These are phyloP conservation scores for Phrynocephalus guinanensis DNA, from an alignment of 2,797 vertebrate species.

Conservation along the genomic window DNA sequence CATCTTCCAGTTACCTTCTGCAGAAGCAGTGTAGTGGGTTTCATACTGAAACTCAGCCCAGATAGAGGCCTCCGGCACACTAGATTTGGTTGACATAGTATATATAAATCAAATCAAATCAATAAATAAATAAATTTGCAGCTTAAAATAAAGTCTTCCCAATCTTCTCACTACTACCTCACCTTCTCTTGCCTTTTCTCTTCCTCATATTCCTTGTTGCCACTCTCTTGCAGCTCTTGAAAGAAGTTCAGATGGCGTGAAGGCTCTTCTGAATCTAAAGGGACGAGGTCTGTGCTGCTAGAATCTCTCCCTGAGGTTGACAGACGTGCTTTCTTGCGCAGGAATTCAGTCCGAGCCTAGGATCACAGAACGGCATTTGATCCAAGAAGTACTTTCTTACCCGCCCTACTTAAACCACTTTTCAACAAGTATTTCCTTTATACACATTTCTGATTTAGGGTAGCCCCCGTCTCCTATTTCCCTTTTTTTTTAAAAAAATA, in stretches of 20 bases:
- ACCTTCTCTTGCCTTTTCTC: conserved; percentile 90
- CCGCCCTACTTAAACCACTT: background rate
- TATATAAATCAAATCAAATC: no score
- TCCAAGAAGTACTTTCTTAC: background rate
- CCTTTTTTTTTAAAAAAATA: background rate
- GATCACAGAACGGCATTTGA: background rate
- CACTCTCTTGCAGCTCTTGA: conserved; percentile 79
- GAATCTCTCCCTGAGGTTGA: conserved; percentile 40
- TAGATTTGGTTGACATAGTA: no score
- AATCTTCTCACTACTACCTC: background rate
- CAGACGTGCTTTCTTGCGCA: conserved; percentile 82
- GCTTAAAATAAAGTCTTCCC: background rate
- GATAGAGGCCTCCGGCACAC: background rate
- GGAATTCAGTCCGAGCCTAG: conserved; percentile 87
- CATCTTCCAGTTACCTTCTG: background rate
- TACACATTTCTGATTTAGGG: background rate
- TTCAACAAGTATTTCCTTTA: background rate
- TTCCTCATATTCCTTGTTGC: conserved; percentile 88
- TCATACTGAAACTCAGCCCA: background rate
- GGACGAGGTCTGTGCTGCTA: background rate
- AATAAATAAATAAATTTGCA: background rate
- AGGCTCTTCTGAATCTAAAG: background rate
- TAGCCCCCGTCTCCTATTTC: background rate
- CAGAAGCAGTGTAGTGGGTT: no score
- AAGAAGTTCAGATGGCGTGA: conserved; percentile 86